Conservation (phyloP, 2,888 invertebrate species). For the Tenodera sinensis region DNA sequence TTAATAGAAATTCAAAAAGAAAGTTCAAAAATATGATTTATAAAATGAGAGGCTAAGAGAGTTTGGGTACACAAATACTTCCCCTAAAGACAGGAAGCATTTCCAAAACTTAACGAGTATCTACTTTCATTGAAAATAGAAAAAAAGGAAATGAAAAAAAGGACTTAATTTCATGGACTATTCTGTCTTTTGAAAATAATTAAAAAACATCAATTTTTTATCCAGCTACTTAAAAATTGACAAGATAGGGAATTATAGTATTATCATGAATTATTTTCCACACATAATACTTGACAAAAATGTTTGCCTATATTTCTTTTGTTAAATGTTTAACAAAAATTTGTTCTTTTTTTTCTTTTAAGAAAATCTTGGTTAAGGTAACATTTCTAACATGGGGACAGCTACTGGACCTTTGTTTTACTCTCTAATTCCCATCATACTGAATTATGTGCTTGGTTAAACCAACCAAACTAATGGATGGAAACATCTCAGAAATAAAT, state of each 20-base stretch:
- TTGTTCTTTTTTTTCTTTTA: neutral
- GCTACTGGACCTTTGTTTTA: neutral
- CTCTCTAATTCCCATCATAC: neutral
- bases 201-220: constrained; percentile 24
- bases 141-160: neutral
- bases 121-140: neutral
- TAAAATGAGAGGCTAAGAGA: neutral
- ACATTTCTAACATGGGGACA: neutral
- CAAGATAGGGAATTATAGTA: constrained; percentile 33
- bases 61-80: neutral
- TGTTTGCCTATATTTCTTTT: neutral
- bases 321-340: neutral
- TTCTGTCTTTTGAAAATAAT: constrained; percentile 15
- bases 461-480: neutral
- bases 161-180: constrained; percentile 6
- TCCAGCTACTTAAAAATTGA: constrained; percentile 34
- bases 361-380: neutral
- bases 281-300: constrained; percentile 12
- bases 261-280: constrained; percentile 15
- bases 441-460: neutral
- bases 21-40: neutral
- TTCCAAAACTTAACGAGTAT: neutral
- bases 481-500: neutral
- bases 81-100: neutral
- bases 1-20: neutral